Evolutionary conservation across 2,888 invertebrate genomes (phyloP).

Genomic region (Empis stercorea): DNA sequence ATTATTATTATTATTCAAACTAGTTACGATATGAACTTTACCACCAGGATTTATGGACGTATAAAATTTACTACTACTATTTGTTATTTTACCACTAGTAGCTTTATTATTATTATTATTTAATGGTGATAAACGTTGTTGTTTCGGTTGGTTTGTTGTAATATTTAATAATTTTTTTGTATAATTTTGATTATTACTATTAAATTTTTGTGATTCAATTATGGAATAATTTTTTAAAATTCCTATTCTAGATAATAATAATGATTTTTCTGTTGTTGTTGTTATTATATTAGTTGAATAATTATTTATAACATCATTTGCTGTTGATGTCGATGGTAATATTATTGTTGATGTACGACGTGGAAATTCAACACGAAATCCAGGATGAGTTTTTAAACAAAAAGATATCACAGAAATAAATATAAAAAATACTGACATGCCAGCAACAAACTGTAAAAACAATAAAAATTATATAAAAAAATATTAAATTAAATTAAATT

Average conservation of each 20-base stretch:
- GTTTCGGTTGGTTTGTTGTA: too few relatives aligned
- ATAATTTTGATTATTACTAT: not conserved
- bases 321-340: constrained; percentile 13
- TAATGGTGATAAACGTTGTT: too few relatives aligned
- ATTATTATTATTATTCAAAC: too few relatives aligned
- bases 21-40: not conserved
- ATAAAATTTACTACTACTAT: not conserved
- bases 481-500: constrained; percentile 9
- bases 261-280: constrained; percentile 13
- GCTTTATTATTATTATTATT: too few relatives aligned
- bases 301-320: constrained; percentile 9
- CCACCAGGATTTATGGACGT: not conserved
- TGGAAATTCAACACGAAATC: constrained; percentile 51
- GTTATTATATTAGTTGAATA: too few relatives aligned
- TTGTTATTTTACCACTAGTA: too few relatives aligned
- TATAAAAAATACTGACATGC: constrained; percentile 90
- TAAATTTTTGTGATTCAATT: too few relatives aligned
- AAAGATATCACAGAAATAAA: constrained; percentile 91
- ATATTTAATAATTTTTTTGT: not conserved
- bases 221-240: constrained; percentile 6
- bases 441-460: constrained; percentile 66
- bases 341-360: constrained; percentile 9
- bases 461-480: constrained; percentile 8
- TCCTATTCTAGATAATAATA: constrained; percentile 16
- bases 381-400: constrained; percentile 92